Evolutionary conservation across 2,888 invertebrate species (phyloP).

Genomic region (Tholera decimalis): DNA sequence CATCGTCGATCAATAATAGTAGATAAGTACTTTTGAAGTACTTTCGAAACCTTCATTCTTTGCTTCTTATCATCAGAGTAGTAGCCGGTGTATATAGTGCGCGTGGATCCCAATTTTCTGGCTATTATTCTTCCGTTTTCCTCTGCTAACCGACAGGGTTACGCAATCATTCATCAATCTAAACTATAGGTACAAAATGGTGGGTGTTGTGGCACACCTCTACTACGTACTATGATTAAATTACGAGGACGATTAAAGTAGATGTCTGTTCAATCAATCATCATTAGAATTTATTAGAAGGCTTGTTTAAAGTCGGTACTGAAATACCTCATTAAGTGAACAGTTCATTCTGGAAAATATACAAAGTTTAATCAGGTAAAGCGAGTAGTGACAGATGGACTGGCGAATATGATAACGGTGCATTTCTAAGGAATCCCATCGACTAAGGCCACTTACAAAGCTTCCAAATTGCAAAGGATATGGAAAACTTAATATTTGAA

Average conservation of each 20-base stretch:
- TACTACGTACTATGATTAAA: slow-evolving; percentile 21
- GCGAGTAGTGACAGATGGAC: slow-evolving; percentile 24
- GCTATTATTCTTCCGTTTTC: neutral
- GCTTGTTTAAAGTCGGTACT: slow-evolving; percentile 4
- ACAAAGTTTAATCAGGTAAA: slow-evolving; percentile 22
- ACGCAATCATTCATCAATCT: neutral
- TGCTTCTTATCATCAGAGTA: no score
- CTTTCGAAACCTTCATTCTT: no score
- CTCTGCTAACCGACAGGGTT: neutral
- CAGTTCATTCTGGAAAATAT: slow-evolving; percentile 1
- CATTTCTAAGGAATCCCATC: slow-evolving; percentile 34
- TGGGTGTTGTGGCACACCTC: neutral
- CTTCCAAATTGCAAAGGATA: slow-evolving; percentile 12
- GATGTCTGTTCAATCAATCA: slow-evolving; percentile 25
- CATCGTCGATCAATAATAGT: no score
- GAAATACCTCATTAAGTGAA: neutral
- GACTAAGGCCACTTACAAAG: neutral
- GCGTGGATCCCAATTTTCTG: no score
- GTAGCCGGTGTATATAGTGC: no score
- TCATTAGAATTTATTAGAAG: slow-evolving; percentile 10
- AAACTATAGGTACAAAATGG: neutral
- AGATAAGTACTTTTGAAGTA: no score
- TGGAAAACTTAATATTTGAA: slow-evolving; percentile 13
- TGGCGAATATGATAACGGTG: slow-evolving; percentile 12
- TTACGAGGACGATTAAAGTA: slow-evolving; percentile 10